Evolutionary conservation across 1,140 invertebrate genomes (phyloP).

Genomic region (Acromyrmex echinatior): DNA sequence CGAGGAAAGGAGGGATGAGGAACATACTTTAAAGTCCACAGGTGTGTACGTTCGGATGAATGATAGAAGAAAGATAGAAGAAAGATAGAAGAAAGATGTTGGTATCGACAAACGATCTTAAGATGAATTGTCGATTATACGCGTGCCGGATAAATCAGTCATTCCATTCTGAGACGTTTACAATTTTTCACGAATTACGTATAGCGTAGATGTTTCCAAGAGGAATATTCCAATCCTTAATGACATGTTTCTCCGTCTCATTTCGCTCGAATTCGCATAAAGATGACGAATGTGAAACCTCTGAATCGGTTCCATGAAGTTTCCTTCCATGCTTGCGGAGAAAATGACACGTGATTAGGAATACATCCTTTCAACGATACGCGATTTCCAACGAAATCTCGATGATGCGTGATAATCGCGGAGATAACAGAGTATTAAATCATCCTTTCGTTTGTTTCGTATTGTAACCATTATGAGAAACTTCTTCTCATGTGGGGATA

Average conservation of each 20-base stretch:
- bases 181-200: background rate
- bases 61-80: too few species aligned
- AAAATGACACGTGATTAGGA: background rate
- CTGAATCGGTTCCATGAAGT: slow-evolving; percentile 1
- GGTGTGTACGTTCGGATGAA: slow-evolving; percentile 16
- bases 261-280: background rate
- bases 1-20: background rate
- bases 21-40: slow-evolving; percentile 29
- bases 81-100: background rate
- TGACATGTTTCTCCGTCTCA: background rate
- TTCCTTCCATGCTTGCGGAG: background rate
- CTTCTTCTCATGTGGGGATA: background rate
- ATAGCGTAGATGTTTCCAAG: background rate
- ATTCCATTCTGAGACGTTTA: background rate
- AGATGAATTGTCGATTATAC: slow-evolving; percentile 17
- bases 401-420: slow-evolving; percentile 24
- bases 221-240: background rate
- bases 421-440: background rate
- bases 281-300: background rate
- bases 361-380: background rate
- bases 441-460: background rate
- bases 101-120: background rate
- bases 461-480: background rate
- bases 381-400: background rate
- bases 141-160: background rate